Base-by-base conservation (phyloP, 2,113 vertebrate genomes). In the Mungos mungo region DNA sequence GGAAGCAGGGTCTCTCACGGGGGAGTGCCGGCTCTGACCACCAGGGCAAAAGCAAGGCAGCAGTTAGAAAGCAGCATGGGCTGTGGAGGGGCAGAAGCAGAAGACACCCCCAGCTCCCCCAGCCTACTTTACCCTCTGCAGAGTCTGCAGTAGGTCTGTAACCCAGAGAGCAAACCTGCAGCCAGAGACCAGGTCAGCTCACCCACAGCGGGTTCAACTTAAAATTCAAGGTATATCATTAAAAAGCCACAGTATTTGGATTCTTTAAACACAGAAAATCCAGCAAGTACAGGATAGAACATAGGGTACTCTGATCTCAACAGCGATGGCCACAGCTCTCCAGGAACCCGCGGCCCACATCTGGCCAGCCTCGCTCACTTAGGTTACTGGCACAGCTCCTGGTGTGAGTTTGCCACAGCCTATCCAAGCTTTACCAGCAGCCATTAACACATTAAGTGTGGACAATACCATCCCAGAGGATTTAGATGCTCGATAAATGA, bases 211-310 rank as follows among this genome's bases (percentile, higher is more conserved):
- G 41, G 80, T 86, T 90, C 57, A 52, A 87, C 33, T 47, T 93
- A 52, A 93, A 82, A 96, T 31, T 29, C 47, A 69, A 45, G 33
- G 2, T 33, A 93, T 87, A 87, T 86, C 71, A 86, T 9, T 31
- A 13, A 54, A 86, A 95, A 93, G 38, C 50, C 65, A 87, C 2
- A 5, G 7, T 60, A 69, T 10, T 15, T 66, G 31, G 31, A 76
- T 60, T 95, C 57, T 86, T 88, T 52, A 81, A 66, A n/a, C 27
- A 95, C 16, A 93, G 77, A 90, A 83, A 72, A 93, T 13, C 41
- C 38, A 68, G 41, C 50, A 52, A 14, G n/a, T 57, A 31, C 0
- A 27, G 15, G 27, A 7, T 47, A n/a, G 52, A 88, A 65, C 45
- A 60, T 33, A 54, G 33, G 16, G 57, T 19, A 71, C 45, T 29